Conservation (phyloP, 1,140 invertebrate species). For the Oedothorax gibbosus region DNA sequence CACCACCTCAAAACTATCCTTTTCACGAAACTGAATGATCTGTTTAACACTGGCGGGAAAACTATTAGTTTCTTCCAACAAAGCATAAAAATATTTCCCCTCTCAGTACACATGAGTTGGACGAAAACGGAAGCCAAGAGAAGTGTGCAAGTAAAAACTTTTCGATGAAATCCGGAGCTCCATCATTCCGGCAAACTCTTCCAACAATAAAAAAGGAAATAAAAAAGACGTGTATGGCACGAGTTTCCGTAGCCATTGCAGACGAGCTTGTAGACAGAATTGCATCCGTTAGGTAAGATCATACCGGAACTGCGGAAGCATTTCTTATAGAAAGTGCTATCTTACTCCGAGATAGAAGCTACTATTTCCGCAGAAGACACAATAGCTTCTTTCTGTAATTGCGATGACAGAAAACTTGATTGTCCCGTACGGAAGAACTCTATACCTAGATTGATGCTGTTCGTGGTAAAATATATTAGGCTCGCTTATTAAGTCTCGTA, state of each 20-base stretch:
- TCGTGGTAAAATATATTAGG: slow-evolving; percentile 22
- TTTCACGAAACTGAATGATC: too few species aligned
- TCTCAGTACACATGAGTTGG: neutral
- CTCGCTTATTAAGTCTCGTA: slow-evolving; percentile 18
- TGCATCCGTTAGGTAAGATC: slow-evolving; percentile 53
- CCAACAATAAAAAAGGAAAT: slow-evolving; percentile 12
- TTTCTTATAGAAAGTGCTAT: slow-evolving; percentile 50
- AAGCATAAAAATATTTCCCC: neutral
- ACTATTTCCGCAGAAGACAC: slow-evolving; percentile 53
- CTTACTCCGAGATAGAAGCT: slow-evolving; percentile 47
- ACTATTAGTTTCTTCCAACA: too few species aligned
- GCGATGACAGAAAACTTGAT: slow-evolving; percentile 49
- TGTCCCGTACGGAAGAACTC: slow-evolving; percentile 24
- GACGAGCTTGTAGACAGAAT: slow-evolving; percentile 50
- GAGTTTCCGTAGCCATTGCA: slow-evolving; percentile 32
- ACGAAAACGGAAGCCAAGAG: slow-evolving; percentile 9
- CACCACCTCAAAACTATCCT: too few species aligned
- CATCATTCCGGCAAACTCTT: slow-evolving; percentile 17
- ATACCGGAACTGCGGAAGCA: slow-evolving; percentile 55
- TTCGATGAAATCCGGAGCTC: slow-evolving; percentile 24
- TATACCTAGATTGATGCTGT: slow-evolving; percentile 1
- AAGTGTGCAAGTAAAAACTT: slow-evolving; percentile 24
- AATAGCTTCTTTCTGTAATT: slow-evolving; percentile 46
- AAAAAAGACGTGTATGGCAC: slow-evolving; percentile 31
- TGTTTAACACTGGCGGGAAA: too few species aligned